A percentile compares a stretch with the other conserved stretches of the same genome.
These are phyloP conservation scores for Sebastes trivittatus DNA, from an alignment of 2,797 vertebrate species.

Conservation along the genomic window DNA sequence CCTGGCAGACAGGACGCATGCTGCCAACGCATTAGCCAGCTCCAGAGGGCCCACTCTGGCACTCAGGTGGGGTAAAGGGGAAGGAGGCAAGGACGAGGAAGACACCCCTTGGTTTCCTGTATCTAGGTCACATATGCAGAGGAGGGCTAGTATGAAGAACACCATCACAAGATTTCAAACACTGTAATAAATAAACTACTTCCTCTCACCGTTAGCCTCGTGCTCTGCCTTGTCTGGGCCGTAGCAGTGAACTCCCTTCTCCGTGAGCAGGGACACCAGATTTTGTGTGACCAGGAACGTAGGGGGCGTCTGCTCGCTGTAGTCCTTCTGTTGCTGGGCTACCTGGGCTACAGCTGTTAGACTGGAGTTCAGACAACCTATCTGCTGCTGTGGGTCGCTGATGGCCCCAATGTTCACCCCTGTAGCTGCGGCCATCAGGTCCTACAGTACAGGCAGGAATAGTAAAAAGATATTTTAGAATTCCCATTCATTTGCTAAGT, in stretches of 20 bases:
- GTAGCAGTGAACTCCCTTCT: slow-evolving; percentile 77
- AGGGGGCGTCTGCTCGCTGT: slow-evolving; percentile 68
- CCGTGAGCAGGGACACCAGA: slow-evolving; percentile 84
- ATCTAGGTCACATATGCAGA: slow-evolving; percentile 54
- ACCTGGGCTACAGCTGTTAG: slow-evolving; percentile 56
- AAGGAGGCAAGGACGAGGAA: slow-evolving; percentile 65
- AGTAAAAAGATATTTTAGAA: background rate
- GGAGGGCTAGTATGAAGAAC: background rate
- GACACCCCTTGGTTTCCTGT: slow-evolving; percentile 56
- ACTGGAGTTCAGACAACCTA: slow-evolving; percentile 53
- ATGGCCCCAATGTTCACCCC: slow-evolving; percentile 79
- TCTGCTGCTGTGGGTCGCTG: slow-evolving; percentile 75
- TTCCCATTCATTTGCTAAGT: background rate
- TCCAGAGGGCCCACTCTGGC: slow-evolving; percentile 82
- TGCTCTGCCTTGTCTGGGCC: slow-evolving; percentile 72
- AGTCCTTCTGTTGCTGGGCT: slow-evolving; percentile 61
- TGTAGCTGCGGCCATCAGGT: slow-evolving; percentile 85
- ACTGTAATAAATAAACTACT: background rate
- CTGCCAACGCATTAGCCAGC: slow-evolving; percentile 84
- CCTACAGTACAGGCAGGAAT: slow-evolving; percentile 65
- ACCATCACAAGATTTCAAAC: background rate
- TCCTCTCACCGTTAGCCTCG: slow-evolving; percentile 75
- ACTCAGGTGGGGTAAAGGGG: slow-evolving; percentile 66
- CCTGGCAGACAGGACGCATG: slow-evolving; percentile 83
- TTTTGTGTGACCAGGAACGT: slow-evolving; percentile 86